Base-by-base conservation (phyloP, 2,797 vertebrate genomes). In the Molossus alvarezi region DNA sequence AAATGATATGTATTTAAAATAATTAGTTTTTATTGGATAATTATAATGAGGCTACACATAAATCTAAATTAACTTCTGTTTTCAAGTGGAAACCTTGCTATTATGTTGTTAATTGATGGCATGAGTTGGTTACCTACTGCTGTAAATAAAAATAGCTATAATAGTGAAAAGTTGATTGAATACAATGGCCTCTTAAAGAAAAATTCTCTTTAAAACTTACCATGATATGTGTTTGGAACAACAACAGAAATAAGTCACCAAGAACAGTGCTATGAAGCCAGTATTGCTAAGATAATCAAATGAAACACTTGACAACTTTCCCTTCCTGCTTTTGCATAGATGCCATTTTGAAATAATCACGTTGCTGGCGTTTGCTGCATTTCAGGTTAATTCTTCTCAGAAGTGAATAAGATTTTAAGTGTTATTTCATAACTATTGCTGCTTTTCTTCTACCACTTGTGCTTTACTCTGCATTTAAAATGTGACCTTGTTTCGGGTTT, bases 1-100 rank as follows among this genome's bases (percentile, higher is more conserved):
- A 97, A 98, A 98, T 92, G 88, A 97, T 97, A 97, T 97, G 97
- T 97, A 97, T 98, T 98, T 98, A 98, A 97, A 98, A 94, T 96
- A 94, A 97, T 95, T 93, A 89, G 92, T 95, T 95, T 98, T 97
- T 98, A 95, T 95, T 88, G 97, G 98, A 72, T 87, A 86, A 92
- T 91, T 95, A 95, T 94, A 96, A 95, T 64, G 97, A 84, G 97
- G 95, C 96, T 97, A 93, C 95, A 96, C 95, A 97, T 93, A 97
- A 96, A 97, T 88, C 75, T 95, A 95, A 62, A 12, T 82, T 77
- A 94, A 97, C 93, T 97, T 98, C 92, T 95, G 82, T 95, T 97
- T 96, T 97, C 93, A 95, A 98, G 95, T 88, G 76, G 95, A 98
- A 97, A 96, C 73, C 97, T 98, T 97, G 94, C 96, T 97, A 82